Evolutionary conservation across 2,113 vertebrate species (phyloP).

Genomic region (Ceyx melanurus): DNA sequence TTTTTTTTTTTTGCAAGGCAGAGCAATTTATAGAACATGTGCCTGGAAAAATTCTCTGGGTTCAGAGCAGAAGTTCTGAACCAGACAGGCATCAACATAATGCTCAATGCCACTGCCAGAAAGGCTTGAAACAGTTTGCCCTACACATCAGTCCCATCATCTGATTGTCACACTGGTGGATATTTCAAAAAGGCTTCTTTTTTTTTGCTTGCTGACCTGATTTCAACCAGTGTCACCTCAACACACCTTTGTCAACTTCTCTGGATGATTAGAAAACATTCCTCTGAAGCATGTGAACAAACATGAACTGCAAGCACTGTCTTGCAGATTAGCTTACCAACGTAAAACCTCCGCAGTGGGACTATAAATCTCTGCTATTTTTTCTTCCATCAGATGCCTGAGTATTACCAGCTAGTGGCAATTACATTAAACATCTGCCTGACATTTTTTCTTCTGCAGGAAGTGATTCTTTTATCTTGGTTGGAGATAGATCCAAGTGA

Average conservation of each 20-base stretch:
- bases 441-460: not conserved
- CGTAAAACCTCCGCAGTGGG: not conserved
- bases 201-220: not conserved
- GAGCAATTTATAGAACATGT: not conserved
- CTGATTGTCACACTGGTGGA: not conserved
- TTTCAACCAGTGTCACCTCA: slow-evolving; percentile 11
- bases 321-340: not conserved
- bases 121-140: not conserved
- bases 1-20: not conserved
- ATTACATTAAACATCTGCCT: not conserved
- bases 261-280: slow-evolving; percentile 23
- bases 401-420: slow-evolving; percentile 5
- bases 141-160: not conserved
- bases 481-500: not conserved
- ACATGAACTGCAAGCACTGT: not conserved
- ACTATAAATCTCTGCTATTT: not conserved
- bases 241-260: not conserved
- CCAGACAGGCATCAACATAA: not conserved
- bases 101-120: not conserved
- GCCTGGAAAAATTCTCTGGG: not conserved
- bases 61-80: not conserved
- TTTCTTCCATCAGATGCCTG: not conserved
- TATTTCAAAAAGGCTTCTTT: not conserved
- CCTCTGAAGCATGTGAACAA: not conserved
- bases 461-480: not conserved